Base-by-base conservation (phyloP, 2,113 vertebrate genomes). In the Phalacrocorax pelagicus region DNA sequence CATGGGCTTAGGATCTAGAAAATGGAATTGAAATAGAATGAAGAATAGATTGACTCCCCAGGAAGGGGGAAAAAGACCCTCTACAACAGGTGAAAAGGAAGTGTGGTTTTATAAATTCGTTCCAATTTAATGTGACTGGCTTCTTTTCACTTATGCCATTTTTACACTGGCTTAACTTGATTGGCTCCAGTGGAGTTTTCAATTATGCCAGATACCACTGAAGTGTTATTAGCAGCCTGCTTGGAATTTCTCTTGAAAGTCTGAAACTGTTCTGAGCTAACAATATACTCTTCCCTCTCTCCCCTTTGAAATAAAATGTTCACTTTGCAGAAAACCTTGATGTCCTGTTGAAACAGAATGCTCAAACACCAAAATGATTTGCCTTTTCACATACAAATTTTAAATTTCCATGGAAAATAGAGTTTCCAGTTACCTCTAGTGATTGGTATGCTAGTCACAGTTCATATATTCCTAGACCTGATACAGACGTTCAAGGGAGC, bases 141-240 rank as follows among this genome's bases (percentile, higher is more conserved):
- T 97, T 95, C 91, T 92, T 96, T 89, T 95, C 13, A 13, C 92
- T 95, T 94, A 65, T 10, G 34, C 81, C 74, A 63, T 91, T 96
- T 97, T 96, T 96, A 95, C 95, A 93, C 86, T 79, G 83, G 86
- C 94, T 95, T 96, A 97, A 92, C 92, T 95, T 94, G 95, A 97
- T 96, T 96, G 96, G 95, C 92, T 97, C 90, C 95, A 96, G 82
- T 93, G 90, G 96, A 96, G 86, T 92, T 96, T 96, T 95, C 96
- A 96, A 82, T 97, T 97, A 96, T 95, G 86, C 86, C 74, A 74
- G 92, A 92, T 95, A 87, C 66, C 73, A 55, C 89, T 91, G 90
- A 96, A 96, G 95, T 86, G 92, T 94, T 96, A 96, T 92, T 97
- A 95, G 80, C 94, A 94, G 78, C 69, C 81, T 80, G 86, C 91